Evolutionary conservation across 2,888 invertebrate species (phyloP).

Genomic region (Andrena haemorrhoa): DNA sequence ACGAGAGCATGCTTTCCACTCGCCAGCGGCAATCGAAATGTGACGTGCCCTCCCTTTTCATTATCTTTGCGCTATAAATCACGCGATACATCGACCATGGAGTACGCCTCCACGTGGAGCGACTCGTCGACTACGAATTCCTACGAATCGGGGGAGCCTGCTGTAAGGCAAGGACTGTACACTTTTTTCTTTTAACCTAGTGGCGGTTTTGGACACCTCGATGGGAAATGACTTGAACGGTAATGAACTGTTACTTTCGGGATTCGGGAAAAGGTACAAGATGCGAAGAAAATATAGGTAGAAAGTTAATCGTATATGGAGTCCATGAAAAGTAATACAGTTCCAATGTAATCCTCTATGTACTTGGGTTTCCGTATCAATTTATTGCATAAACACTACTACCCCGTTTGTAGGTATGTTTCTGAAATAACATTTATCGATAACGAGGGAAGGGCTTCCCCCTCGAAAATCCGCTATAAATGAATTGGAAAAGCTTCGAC

Average conservation of each 20-base stretch:
- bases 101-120: conserved; percentile 68
- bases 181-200: not conserved
- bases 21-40: conserved; percentile 60
- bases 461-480: not conserved
- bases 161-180: too few species aligned
- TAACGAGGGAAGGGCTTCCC: not conserved
- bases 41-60: conserved; percentile 69
- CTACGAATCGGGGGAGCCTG: not conserved
- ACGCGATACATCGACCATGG: conserved; percentile 63
- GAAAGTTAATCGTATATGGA: not conserved
- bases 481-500: not conserved
- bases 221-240: not conserved
- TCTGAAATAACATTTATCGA: not conserved
- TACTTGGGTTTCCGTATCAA: too few species aligned
- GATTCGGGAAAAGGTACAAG: not conserved
- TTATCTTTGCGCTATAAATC: conserved; percentile 66
- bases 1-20: conserved; percentile 68
- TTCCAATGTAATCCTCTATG: too few species aligned
- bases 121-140: conserved; percentile 44
- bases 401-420: conserved; percentile 6
- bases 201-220: not conserved
- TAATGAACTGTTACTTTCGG: not conserved
- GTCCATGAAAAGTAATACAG: too few species aligned
- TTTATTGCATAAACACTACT: not conserved
- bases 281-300: not conserved